These are phyloP conservation scores for Galbula dea DNA, from an alignment of 2,113 vertebrate genomes.

Conservation along the genomic window DNA sequence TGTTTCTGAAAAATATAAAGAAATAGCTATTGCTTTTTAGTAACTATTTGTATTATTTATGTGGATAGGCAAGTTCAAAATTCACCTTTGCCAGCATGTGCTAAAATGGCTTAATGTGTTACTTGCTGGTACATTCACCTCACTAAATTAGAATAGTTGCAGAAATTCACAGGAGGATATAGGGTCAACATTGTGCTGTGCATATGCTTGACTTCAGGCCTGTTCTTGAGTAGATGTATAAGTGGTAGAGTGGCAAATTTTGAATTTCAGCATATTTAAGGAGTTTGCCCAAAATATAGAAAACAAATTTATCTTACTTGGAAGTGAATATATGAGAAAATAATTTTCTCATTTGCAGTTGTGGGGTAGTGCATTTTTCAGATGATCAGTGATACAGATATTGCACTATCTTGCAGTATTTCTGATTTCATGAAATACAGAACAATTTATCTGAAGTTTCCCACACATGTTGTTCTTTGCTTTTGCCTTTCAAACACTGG, in stretches of 20 bases:
- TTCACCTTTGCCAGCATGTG: neutral
- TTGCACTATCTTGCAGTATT: neutral
- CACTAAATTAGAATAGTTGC: slow-evolving; percentile 12
- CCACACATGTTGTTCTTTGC: neutral
- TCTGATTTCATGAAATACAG: neutral
- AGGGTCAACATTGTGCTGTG: slow-evolving; percentile 2
- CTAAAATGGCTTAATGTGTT: slow-evolving; percentile 1
- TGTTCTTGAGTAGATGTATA: neutral
- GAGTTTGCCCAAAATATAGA: slow-evolving; percentile 4
- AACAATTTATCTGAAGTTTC: neutral
- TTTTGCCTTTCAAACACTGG: neutral
- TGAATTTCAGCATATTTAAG: slow-evolving; percentile 37
- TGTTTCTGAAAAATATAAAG: neutral
- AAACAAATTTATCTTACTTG: neutral
- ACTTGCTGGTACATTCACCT: neutral
- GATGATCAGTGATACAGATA: neutral
- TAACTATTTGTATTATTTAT: neutral
- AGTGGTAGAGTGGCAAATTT: neutral
- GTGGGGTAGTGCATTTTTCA: neutral
- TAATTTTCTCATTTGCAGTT: neutral
- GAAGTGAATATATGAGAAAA: neutral
- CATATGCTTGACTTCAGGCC: slow-evolving; percentile 43
- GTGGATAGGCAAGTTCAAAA: neutral
- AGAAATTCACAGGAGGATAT: neutral
- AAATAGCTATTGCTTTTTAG: neutral